These are phyloP conservation scores for Pedetes capensis DNA, from an alignment of 2,113 vertebrate species.

Conservation along the genomic window DNA sequence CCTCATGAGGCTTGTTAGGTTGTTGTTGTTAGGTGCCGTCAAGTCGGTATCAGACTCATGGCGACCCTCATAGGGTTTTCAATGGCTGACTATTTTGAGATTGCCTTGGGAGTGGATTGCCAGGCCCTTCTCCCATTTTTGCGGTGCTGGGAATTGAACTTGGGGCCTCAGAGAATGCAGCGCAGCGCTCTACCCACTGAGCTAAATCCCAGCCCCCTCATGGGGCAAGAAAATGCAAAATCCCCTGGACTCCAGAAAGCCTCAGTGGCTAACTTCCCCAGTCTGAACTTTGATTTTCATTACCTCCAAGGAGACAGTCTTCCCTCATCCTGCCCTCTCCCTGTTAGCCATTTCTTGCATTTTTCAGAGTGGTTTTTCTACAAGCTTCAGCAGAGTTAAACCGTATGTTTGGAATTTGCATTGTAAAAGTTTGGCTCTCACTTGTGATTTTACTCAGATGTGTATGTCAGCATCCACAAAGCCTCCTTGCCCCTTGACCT, in stretches of 20 bases:
- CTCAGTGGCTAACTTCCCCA: not conserved
- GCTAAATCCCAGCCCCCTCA: too few relatives aligned
- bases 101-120: too few relatives aligned
- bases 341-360: not conserved
- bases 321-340: not conserved
- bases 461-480: not conserved
- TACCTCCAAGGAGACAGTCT: not conserved
- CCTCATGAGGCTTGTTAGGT: not conserved
- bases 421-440: not conserved
- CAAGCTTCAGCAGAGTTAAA: not conserved
- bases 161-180: too few relatives aligned
- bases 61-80: too few relatives aligned
- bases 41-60: too few relatives aligned
- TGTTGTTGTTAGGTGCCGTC: too few relatives aligned
- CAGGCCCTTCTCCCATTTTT: too few relatives aligned
- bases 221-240: not conserved
- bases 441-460: not conserved
- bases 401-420: not conserved
- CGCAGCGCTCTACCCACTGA: too few relatives aligned
- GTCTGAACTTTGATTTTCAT: not conserved
- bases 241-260: not conserved
- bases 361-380: not conserved
- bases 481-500: not conserved
- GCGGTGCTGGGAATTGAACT: too few relatives aligned
- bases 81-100: too few relatives aligned